A percentile compares a stretch with the other conserved stretches of the same genome.
Conservation (phyloP, 2,888 invertebrate species). For the Thymelicus lineola region DNA sequence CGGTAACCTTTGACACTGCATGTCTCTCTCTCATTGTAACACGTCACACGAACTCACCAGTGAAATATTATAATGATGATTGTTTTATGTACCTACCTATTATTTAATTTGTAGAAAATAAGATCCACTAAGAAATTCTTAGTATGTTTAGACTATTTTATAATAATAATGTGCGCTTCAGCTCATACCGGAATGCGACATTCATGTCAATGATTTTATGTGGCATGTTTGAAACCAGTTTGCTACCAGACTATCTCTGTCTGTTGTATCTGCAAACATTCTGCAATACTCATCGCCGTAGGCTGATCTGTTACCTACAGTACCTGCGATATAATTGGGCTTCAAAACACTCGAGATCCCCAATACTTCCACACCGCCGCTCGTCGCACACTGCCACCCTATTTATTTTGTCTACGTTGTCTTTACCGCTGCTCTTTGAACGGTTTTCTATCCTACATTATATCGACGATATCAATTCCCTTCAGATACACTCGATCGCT, state of each 20-base stretch:
- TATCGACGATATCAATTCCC: slow-evolving; percentile 77
- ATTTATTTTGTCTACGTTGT: slow-evolving; percentile 82
- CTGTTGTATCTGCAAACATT: neutral
- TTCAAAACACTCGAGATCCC: slow-evolving; percentile 84
- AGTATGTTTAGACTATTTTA: no score
- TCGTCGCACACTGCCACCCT: slow-evolving; percentile 67
- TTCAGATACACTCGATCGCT: slow-evolving; percentile 61
- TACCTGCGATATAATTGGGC: slow-evolving; percentile 83
- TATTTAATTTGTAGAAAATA: no score
- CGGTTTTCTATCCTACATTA: slow-evolving; percentile 75
- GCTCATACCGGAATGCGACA: no score
- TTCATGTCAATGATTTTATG: no score
- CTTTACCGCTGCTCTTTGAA: slow-evolving; percentile 78
- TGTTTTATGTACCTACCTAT: no score
- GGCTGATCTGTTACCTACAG: slow-evolving; percentile 54
- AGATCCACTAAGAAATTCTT: no score
- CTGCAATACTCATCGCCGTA: slow-evolving; percentile 43
- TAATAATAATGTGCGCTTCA: no score
- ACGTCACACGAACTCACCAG: no score
- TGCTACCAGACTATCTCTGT: no score
- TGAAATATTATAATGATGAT: no score
- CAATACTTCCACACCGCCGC: slow-evolving; percentile 81
- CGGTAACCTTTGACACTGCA: no score
- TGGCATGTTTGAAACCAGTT: neutral
- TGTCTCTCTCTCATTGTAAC: no score